phyloP scores from a whole-genome alignment of 2,113 vertebrate genomes.

The Anseranas semipalmata region DNA sequence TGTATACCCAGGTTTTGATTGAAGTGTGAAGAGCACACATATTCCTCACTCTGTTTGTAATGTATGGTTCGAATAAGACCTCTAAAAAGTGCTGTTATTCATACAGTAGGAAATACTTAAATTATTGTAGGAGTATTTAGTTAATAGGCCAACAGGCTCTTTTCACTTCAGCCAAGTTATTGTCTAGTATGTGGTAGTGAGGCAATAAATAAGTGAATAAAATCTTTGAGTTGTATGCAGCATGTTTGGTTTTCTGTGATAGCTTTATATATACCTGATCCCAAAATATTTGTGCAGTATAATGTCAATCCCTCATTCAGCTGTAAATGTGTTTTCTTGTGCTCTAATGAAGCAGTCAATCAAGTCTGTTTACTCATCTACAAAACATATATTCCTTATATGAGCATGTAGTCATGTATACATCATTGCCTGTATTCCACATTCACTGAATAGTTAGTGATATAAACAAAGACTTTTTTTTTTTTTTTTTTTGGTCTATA shows the following conservation, averaged over 20 bases:
- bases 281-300: slow-evolving; percentile 16
- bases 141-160: not conserved
- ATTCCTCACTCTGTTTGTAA: not conserved
- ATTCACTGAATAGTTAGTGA: not conserved
- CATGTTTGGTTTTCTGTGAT: not conserved
- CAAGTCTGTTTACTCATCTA: slow-evolving; percentile 9
- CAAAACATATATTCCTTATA: not conserved
- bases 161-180: no score
- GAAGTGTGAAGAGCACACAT: not conserved
- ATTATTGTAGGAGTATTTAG: not conserved
- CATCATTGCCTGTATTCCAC: not conserved
- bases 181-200: not conserved
- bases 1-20: not conserved
- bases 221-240: not conserved
- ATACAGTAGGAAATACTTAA: not conserved
- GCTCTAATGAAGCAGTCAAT: slow-evolving; percentile 50
- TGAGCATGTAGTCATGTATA: not conserved
- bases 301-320: not conserved
- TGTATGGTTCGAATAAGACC: not conserved
- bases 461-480: not conserved
- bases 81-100: not conserved
- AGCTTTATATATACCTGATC: not conserved
- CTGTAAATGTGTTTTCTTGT: slow-evolving; percentile 12
- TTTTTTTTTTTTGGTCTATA: fast-evolving
- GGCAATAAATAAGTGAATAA: not conserved